A percentile compares a stretch with the other conserved stretches of the same genome.
These are phyloP conservation scores for Lepidothrix coronata DNA, from an alignment of 2,113 vertebrate species.

Conservation along the genomic window DNA sequence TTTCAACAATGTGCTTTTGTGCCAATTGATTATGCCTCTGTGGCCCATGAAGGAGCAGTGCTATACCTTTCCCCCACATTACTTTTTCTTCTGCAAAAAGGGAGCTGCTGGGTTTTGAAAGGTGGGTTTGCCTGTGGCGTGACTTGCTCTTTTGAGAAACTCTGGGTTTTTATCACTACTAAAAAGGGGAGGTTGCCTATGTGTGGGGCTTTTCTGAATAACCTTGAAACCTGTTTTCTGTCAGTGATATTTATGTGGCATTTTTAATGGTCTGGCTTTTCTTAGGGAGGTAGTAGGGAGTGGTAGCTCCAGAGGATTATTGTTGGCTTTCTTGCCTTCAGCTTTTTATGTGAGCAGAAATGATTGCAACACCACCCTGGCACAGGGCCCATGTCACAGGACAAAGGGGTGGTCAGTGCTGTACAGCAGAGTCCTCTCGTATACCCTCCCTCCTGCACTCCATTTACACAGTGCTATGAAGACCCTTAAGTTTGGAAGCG, in stretches of 20 bases:
- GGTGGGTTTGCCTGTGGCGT: not conserved
- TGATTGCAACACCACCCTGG: not conserved
- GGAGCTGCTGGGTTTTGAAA: not conserved
- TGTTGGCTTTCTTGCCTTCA: not conserved
- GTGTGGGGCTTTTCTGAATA: constrained; percentile 7
- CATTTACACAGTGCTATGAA: not conserved
- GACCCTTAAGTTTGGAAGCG: not conserved
- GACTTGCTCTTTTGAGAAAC: not conserved
- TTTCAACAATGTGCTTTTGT: constrained; percentile 40
- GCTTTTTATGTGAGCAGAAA: not conserved
- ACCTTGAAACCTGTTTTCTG: constrained; percentile 29
- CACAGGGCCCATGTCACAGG: not conserved
- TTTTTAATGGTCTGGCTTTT: constrained; percentile 15
- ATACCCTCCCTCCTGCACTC: not conserved
- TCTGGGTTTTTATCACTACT: not conserved
- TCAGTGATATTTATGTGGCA: constrained; percentile 43
- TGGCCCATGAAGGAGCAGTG: constrained; percentile 26
- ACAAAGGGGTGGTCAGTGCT: not conserved
- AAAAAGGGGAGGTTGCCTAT: not conserved
- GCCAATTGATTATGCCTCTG: constrained; percentile 40
- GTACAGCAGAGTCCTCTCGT: accelerated
- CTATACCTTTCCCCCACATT: not conserved
- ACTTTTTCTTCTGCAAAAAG: not conserved
- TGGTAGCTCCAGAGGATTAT: not conserved
- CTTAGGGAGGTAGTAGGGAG: constrained; percentile 1